Evolutionary conservation across 2,797 vertebrate genomes (phyloP).

Genomic region (Hypotaenidia philippensis): DNA sequence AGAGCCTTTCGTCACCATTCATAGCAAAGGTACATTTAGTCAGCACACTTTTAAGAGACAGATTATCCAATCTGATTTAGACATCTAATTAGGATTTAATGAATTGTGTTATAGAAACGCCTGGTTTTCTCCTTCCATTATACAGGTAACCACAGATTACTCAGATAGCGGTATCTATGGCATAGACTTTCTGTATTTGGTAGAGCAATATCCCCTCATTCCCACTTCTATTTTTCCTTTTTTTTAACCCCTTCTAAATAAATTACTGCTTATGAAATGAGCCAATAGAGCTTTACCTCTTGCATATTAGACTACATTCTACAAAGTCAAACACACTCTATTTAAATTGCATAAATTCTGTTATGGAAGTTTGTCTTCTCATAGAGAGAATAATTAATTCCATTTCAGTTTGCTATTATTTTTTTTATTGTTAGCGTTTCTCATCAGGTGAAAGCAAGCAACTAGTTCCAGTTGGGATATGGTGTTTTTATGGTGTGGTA

Average conservation of each 20-base stretch:
- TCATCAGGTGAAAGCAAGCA: not conserved
- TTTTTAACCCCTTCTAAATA: not conserved
- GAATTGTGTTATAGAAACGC: not conserved
- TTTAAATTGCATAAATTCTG: not conserved
- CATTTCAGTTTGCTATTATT: not conserved
- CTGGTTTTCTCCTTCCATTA: not conserved
- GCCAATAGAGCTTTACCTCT: not conserved
- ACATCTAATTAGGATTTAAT: constrained; percentile 30
- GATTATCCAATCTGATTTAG: constrained; percentile 7
- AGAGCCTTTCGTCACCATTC: constrained; percentile 13
- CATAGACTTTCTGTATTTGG: not conserved
- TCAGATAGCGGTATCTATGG: not conserved
- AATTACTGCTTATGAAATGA: not conserved
- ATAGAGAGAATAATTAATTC: not conserved
- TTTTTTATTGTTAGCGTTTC: not conserved
- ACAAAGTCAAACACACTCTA: not conserved
- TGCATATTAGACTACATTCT: not conserved
- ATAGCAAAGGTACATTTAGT: not conserved
- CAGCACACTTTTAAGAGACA: not conserved
- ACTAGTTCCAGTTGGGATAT: not conserved
- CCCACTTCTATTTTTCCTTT: not conserved
- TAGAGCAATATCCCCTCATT: rapidly evolving
- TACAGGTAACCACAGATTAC: not conserved
- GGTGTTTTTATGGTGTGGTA: not conserved
- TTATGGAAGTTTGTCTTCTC: not conserved